Base-by-base conservation (phyloP, 2,888 invertebrate genomes). In the Monopis laevigella region DNA sequence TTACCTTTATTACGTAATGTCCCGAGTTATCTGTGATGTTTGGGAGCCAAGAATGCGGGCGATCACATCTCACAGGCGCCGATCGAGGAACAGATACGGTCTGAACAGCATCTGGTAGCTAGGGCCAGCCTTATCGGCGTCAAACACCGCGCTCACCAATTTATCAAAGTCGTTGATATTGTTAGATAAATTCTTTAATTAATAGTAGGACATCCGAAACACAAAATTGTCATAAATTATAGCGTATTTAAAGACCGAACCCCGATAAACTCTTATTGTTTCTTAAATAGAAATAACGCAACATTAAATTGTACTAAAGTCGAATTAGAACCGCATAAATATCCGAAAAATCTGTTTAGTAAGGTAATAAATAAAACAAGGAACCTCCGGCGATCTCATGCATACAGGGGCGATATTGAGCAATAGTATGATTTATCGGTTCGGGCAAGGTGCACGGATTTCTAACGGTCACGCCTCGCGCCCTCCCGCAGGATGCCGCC, bases 361-460 rank as follows among this genome's bases (percentile, higher is more conserved):
- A 53, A 56, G 51, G 64, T 58, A 65, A 74, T 75, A 75, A 74
- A 75, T 75, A 73, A 74, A 63, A 62, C 55, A 56, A 40, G 59
- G 59, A 62, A 64, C 64, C 58, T 53, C 56, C 55, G 52, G 55
- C 54, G 62, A 65, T 64, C 58, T 64, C 66, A 77, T 78, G 73
- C 77, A 77, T 78, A 74, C 61, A 77, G 60, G 61, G 62, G 65
- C 63, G 58, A 63, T 62, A 72, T 77, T 75, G 73, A 72, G 71
- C 65, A 73, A 74, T 74, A 70, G 68, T 73, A 67, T 78, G 78
- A 78, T 78, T 78, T 78, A 78, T 77, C 60, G 69, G 65, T 65
- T 65, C 65, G 59, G 70, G 69, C 67, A 77, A 78, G 78, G 77
- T 78, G 78, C 70, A 68, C 61, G 53, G 58, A 61, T 59, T 60